A percentile compares a stretch with the other conserved stretches of the same genome.
Conservation (phyloP, 2,113 vertebrate genomes). For the Scytalopus superciliaris region DNA sequence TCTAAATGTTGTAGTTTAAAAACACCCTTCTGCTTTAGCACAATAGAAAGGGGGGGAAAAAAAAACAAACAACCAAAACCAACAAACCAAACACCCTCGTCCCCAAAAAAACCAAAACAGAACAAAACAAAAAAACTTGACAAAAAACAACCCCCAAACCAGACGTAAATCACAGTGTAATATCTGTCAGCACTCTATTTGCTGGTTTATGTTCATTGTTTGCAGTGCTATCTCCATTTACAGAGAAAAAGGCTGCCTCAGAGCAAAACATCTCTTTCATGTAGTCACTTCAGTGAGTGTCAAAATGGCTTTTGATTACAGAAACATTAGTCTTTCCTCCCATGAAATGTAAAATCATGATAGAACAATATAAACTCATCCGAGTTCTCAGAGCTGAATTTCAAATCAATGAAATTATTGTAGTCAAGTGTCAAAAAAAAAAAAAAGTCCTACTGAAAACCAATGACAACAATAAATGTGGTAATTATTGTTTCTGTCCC, state of each 20-base stretch:
- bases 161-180: neutral
- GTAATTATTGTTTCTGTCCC: neutral
- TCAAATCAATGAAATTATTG: neutral
- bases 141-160: neutral
- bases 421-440: neutral
- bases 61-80: neutral
- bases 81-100: neutral
- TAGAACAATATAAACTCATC: neutral
- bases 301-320: neutral
- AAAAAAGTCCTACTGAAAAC: neutral
- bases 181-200: neutral
- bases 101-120: rapidly evolving
- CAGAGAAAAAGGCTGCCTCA: neutral
- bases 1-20: neutral
- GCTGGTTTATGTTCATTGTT: neutral
- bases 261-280: neutral
- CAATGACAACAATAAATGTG: neutral
- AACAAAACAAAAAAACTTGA: neutral
- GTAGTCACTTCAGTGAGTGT: neutral
- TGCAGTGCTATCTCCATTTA: neutral
- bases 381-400: neutral
- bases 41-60: neutral
- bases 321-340: neutral
- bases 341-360: neutral
- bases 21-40: neutral